Conservation (phyloP, 2,113 vertebrate species). For the Stomatorhinus ivindoensis region DNA sequence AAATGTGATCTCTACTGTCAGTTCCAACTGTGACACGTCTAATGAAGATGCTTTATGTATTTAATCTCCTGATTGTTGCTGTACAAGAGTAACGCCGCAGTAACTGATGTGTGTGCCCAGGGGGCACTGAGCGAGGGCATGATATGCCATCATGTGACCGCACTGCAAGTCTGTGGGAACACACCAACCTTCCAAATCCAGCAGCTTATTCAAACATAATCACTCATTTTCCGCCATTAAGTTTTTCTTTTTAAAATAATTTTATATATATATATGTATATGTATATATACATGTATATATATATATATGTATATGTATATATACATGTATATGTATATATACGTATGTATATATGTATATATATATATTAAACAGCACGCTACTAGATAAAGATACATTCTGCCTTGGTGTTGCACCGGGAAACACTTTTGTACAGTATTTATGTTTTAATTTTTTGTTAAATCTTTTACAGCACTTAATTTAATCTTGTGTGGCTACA, state of each 20-base stretch:
- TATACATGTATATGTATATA: neutral
- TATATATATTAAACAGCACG: neutral
- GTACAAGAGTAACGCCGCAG: slow-evolving; percentile 21
- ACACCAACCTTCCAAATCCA: slow-evolving; percentile 16
- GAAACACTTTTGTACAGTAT: slow-evolving; percentile 70
- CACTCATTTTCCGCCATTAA: slow-evolving; percentile 27
- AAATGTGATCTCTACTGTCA: slow-evolving; percentile 32
- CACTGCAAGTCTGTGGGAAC: slow-evolving; percentile 17
- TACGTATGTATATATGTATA: no score
- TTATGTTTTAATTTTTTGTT: slow-evolving; percentile 67
- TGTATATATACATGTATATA: no score
- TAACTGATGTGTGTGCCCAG: slow-evolving; percentile 40
- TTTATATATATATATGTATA: neutral
- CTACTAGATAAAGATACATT: slow-evolving; percentile 23
- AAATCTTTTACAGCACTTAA: slow-evolving; percentile 66
- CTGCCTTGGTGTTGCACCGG: slow-evolving; percentile 39
- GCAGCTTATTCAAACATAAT: slow-evolving; percentile 35
- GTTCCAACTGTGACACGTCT: slow-evolving; percentile 29
- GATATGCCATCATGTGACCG: slow-evolving; percentile 32
- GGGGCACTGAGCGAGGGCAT: slow-evolving; percentile 29
- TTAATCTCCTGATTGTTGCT: slow-evolving; percentile 17
- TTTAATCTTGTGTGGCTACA: slow-evolving; percentile 49
- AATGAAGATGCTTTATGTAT: slow-evolving; percentile 30
- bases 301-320: neutral
- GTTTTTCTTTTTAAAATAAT: slow-evolving; percentile 12